A percentile compares a stretch with the other conserved stretches of the same genome.
Evolutionary conservation across 2,888 invertebrate genomes (phyloP).

Genomic region (Agapostemon virescens): DNA sequence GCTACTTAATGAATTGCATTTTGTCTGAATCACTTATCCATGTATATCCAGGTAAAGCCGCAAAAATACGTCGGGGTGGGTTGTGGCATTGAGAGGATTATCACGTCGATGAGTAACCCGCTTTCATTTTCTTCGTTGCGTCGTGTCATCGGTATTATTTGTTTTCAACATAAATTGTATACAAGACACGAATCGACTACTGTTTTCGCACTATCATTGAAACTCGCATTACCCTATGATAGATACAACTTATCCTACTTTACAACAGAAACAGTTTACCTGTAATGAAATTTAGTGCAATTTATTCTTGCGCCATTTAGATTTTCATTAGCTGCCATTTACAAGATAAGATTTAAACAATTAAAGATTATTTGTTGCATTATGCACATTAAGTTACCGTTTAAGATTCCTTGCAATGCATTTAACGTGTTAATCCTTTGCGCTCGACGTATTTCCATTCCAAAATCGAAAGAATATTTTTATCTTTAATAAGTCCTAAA

Average conservation of each 20-base stretch:
- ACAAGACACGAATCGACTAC: slow-evolving; percentile 18
- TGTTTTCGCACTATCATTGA: neutral
- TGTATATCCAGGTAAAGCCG: neutral
- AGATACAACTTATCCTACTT: neutral
- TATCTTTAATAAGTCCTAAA: too few species aligned
- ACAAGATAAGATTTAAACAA: too few species aligned
- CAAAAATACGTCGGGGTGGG: slow-evolving; percentile 28
- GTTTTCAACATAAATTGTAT: slow-evolving; percentile 29
- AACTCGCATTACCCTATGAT: neutral
- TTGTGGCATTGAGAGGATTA: slow-evolving; percentile 47
- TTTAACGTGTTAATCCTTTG: too few species aligned
- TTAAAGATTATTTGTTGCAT: neutral
- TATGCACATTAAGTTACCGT: neutral
- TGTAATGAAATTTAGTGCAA: neutral
- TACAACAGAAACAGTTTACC: neutral
- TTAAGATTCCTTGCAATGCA: neutral
- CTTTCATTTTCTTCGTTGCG: slow-evolving; percentile 29
- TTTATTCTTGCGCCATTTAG: neutral
- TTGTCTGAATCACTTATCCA: neutral
- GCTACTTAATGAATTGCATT: neutral
- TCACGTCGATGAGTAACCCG: slow-evolving; percentile 41
- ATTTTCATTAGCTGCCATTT: too few species aligned
- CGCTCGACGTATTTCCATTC: too few species aligned
- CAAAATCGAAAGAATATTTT: too few species aligned
- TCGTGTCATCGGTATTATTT: slow-evolving; percentile 33